Percentiles rank a stretch among this genome's conserved stretches.
Evolutionary conservation across 2,797 vertebrate genomes (phyloP).

Genomic region (Muraenolepis orangiensis): DNA sequence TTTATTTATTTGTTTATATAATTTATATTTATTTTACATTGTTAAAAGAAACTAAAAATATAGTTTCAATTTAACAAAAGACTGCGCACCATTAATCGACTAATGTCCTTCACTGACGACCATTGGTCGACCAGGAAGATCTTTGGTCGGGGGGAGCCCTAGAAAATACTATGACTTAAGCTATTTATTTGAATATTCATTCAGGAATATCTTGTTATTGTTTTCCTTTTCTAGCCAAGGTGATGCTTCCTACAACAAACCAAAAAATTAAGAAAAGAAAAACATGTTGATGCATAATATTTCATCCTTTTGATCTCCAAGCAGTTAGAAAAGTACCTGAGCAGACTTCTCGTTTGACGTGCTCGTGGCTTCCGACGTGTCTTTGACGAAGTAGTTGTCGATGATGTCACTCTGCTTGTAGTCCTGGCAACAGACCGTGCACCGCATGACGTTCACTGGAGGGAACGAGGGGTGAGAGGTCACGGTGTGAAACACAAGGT

Average conservation of each 20-base stretch:
- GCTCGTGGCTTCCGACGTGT: constrained; percentile 85
- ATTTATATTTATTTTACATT: too few relatives aligned
- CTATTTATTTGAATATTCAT: background rate
- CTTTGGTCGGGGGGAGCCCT: too few relatives aligned
- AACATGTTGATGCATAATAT: background rate
- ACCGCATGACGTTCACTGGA: constrained; percentile 93
- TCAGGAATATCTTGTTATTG: too few relatives aligned
- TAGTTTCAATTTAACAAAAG: too few relatives aligned
- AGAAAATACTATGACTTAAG: background rate
- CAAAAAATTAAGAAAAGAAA: background rate
- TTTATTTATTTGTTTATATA: too few relatives aligned
- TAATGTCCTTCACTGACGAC: too few relatives aligned
- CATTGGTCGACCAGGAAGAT: too few relatives aligned
- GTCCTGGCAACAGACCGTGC: constrained; percentile 91
- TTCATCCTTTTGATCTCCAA: background rate
- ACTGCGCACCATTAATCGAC: too few relatives aligned
- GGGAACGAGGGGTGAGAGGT: constrained; percentile 8
- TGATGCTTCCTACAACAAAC: background rate
- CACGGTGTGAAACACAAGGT: background rate
- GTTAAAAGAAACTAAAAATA: too few relatives aligned
- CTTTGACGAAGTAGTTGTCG: constrained; percentile 98
- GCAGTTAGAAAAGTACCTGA: constrained; percentile 76
- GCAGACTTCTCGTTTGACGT: constrained; percentile 89
- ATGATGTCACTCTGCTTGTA: constrained; percentile 96
- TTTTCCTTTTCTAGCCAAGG: background rate